A percentile compares a stretch with the other conserved stretches of the same genome.
These are phyloP conservation scores for Mormyrops attenuatus DNA, from an alignment of 2,797 vertebrate species.

Conservation along the genomic window DNA sequence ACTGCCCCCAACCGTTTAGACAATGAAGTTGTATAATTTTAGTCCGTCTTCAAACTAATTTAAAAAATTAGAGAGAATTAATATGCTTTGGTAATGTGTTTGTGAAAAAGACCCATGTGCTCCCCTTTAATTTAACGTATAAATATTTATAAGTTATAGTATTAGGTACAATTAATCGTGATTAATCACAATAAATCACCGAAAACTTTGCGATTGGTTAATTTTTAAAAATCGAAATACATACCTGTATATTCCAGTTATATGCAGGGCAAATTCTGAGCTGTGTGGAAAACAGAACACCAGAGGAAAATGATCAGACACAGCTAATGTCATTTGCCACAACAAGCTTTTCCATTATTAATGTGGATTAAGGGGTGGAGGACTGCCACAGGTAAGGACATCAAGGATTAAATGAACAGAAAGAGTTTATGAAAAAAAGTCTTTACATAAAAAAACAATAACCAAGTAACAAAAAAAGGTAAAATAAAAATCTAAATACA, in stretches of 20 bases:
- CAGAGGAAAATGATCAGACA: not conserved
- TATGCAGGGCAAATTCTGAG: not conserved
- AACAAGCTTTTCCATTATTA: not conserved
- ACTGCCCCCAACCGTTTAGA: not conserved
- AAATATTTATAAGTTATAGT: not conserved
- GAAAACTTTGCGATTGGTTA: not conserved
- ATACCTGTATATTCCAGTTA: not conserved
- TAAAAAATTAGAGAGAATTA: not conserved
- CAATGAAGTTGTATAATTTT: not conserved
- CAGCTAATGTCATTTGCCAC: not conserved
- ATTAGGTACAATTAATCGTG: not conserved
- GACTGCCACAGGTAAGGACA: not conserved
- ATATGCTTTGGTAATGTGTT: not conserved
- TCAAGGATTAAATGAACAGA: not conserved
- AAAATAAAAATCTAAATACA: not conserved
- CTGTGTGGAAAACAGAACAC: not conserved
- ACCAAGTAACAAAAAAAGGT: not conserved
- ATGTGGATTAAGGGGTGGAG: not conserved
- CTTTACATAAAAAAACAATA: not conserved
- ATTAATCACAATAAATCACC: not conserved
- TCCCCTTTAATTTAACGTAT: not conserved
- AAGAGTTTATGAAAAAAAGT: not conserved
- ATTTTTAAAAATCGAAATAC: not conserved
- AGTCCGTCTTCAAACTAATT: not conserved
- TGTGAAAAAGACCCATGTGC: not conserved